Evolutionary conservation across 1,140 invertebrate species (phyloP), one percentile per base, ranked within the genome.

Genomic region (Rhyacophila brunnea): DNA sequence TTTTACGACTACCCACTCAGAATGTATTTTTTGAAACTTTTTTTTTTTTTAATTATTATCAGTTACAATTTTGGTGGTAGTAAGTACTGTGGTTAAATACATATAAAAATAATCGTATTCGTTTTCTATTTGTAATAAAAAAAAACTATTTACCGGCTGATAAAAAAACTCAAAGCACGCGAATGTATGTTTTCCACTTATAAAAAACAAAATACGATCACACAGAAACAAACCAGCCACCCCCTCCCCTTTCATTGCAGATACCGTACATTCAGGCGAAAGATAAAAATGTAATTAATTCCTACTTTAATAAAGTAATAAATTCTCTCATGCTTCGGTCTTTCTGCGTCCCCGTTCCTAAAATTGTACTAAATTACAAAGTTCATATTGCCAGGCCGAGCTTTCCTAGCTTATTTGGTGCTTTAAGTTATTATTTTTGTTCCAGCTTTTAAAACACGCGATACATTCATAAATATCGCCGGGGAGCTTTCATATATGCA

Each of bases 251-350:
- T 18, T 18, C 32, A 20, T 36, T 45, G 38, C 51, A n/a, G 38
- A 28, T 28, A 28, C 23, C 9, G 23, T 28, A 28, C 38, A 40
- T 40, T 40, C 51, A 13, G 51, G 51, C 51, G 17, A 45, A 46
- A 55, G 53, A 55, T 55, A 55, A 55, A 55, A 55, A 55, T 46
- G 53, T 55, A 55, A 55, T 55, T 55, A 55, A 55, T 55, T 55
- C 43, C 40, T 40, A 55, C 53, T 55, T 55, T 55, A 55, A 55
- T 55, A 55, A 55, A 55, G 53, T 46, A 45, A 55, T 55, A 55
- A 55, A 55, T 55, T 55, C 36, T 35, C n/a, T 18, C 18, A 15
- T 19, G 23, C 23, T 28, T 28, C 23, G 23, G 23, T 28, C 23
- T 28, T 28, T 28, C 23, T 28, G 53, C 53, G 53, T 44, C 23